phyloP scores from a whole-genome alignment of 2,797 vertebrate genomes.

The Fistularia tabacaria region DNA sequence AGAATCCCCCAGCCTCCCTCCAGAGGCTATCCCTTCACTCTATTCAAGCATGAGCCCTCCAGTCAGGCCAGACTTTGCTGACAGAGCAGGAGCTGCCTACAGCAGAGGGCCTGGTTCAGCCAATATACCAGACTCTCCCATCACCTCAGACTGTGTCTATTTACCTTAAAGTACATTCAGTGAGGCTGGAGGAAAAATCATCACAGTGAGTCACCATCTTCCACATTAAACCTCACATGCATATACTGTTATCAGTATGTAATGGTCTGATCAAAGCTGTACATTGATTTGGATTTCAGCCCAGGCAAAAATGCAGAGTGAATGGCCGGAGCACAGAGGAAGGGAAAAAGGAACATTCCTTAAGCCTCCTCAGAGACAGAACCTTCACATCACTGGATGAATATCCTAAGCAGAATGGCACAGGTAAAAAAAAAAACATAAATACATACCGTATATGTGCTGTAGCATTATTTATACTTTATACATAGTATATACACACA shows the following conservation, averaged over 20 bases:
- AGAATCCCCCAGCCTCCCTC: slow-evolving; percentile 67
- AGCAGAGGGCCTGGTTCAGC: slow-evolving; percentile 83
- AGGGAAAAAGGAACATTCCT: slow-evolving; percentile 70
- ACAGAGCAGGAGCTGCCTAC: slow-evolving; percentile 85
- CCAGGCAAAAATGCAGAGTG: slow-evolving; percentile 72
- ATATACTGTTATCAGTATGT: neutral
- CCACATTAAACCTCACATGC: neutral
- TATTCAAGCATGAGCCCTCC: slow-evolving; percentile 83
- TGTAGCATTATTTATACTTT: too few relatives aligned
- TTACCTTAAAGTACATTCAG: slow-evolving; percentile 86
- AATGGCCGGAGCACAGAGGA: slow-evolving; percentile 78
- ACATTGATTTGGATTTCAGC: slow-evolving; percentile 37
- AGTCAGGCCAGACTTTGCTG: slow-evolving; percentile 82
- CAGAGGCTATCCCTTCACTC: slow-evolving; percentile 82
- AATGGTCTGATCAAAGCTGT: slow-evolving; percentile 5
- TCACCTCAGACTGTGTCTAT: slow-evolving; percentile 91
- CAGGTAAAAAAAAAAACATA: slow-evolving; percentile 43
- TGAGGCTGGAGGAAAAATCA: slow-evolving; percentile 66
- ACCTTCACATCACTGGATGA: slow-evolving; percentile 67
- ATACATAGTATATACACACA: too few relatives aligned
- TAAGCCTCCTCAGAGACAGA: slow-evolving; percentile 53
- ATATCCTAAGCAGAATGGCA: slow-evolving; percentile 52
- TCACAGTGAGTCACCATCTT: slow-evolving; percentile 67
- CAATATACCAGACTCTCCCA: slow-evolving; percentile 80
- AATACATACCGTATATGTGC: too few relatives aligned